phyloP scores from a whole-genome alignment of 2,113 vertebrate genomes.

The Rhizomys pruinosus region DNA sequence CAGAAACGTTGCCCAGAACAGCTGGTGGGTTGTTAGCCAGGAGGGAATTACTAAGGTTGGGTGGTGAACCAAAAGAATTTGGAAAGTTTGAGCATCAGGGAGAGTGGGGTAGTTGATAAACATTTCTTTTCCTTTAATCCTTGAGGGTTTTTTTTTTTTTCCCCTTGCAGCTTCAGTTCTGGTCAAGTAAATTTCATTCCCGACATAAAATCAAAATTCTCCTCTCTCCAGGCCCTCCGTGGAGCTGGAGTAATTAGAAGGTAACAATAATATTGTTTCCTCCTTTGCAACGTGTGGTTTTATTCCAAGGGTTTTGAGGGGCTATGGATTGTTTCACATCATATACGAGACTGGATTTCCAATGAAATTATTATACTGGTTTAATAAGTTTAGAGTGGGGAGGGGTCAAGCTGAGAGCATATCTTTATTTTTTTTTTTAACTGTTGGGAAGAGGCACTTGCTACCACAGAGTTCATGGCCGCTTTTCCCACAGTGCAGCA shows the following conservation, averaged over 20 bases:
- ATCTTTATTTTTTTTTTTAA: background rate
- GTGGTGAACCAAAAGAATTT: slow-evolving; percentile 73
- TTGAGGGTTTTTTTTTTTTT: background rate
- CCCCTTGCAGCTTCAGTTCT: background rate
- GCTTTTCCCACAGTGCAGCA: background rate
- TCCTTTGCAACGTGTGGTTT: slow-evolving; percentile 35
- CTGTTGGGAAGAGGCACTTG: background rate
- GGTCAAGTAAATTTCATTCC: slow-evolving; percentile 44
- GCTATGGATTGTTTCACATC: slow-evolving; percentile 16
- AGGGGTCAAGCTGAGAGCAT: background rate
- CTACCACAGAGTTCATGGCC: background rate
- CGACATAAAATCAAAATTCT: slow-evolving; percentile 54
- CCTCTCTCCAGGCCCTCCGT: background rate
- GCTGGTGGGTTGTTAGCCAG: background rate
- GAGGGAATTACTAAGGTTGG: slow-evolving; percentile 15
- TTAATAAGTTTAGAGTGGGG: background rate
- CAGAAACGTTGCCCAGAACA: slow-evolving; percentile 65
- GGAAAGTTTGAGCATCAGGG: slow-evolving; percentile 48
- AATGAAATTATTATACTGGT: slow-evolving; percentile 7
- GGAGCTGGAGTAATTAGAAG: slow-evolving; percentile 64
- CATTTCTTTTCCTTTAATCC: slow-evolving; percentile 60
- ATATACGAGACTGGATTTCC: slow-evolving; percentile 45
- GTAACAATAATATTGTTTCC: slow-evolving; percentile 2
- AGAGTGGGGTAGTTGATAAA: slow-evolving; percentile 17
- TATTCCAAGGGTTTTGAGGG: slow-evolving; percentile 26